A percentile compares a stretch with the other conserved stretches of the same genome.
phyloP scores from a whole-genome alignment of 2,888 invertebrate species.

The Ypsolopha sequella region DNA sequence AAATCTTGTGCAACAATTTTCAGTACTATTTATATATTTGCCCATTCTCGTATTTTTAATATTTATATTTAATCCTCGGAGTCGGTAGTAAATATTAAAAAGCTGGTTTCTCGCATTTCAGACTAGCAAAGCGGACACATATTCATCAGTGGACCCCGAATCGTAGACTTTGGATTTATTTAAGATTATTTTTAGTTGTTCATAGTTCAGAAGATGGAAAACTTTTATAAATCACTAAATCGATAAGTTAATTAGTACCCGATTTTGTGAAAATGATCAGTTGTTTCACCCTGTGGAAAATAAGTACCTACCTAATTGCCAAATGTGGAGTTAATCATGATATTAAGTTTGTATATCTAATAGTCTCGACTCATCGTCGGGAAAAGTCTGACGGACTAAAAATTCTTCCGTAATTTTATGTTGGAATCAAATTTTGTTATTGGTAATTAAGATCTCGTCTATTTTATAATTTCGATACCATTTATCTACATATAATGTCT shows the following conservation, averaged over 20 bases:
- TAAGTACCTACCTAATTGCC: neutral
- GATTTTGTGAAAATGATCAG: neutral
- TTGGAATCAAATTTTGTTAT: neutral
- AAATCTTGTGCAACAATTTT: no score
- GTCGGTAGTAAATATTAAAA: neutral
- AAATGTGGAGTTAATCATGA: neutral
- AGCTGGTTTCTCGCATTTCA: slow-evolving; percentile 23
- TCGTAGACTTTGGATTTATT: slow-evolving; percentile 19
- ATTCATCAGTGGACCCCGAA: slow-evolving; percentile 42
- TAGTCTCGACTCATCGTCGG: no score
- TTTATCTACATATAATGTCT: no score
- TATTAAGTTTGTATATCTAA: no score
- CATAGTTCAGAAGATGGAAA: no score
- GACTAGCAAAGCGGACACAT: slow-evolving; percentile 51
- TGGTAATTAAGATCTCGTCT: neutral
- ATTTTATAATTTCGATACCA: neutral
- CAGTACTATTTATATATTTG: no score
- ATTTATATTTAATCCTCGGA: no score
- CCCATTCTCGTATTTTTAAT: no score
- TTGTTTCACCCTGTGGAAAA: no score
- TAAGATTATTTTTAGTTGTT: neutral
- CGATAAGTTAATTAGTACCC: no score
- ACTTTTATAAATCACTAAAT: no score
- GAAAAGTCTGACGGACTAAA: neutral
- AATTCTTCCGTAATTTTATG: neutral